Evolutionary conservation across 2,888 invertebrate species (phyloP), one percentile per base, ranked within the genome.

Genomic region (Vannuccia rotundouncinata): DNA sequence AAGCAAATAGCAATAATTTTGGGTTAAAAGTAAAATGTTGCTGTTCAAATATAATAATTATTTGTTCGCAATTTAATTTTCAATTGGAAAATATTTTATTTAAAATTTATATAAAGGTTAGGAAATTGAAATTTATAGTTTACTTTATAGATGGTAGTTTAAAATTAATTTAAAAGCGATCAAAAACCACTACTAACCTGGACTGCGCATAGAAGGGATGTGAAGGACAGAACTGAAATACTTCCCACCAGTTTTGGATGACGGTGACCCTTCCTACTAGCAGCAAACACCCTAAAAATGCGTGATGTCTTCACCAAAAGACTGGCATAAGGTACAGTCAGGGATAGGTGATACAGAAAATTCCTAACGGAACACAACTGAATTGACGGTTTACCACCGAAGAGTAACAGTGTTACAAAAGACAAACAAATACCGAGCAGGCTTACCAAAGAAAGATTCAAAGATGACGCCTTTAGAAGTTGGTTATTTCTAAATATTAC

Each of bases 381-480:
- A 1, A 75, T 28, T 28, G 75, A 75, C 1, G 75, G 75, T 28
- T 28, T n/a, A 1, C 75, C 75, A 30, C 29, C 29, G 28, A 75
- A 75, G 22, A 75, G 75, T 30, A 30, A 22, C 25, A 75, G 22
- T 10, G 29, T 30, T 22, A 75, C 28, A 13, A 75, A 30, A 29
- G 29, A 28, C 1, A 75, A 5, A 22, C 27, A n/a, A 30, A 75
- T 75, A 28, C 75, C 75, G 25, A 75, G 29, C 28, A 29, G 28
- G 2, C 31, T 22, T 22, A 28, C 22, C 25, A 28, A 28, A 28
- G 29, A 29, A 22, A 75, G 28, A 22, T 27, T n/a, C 1, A 75
- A 28, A 28, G 75, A 75, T 22, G 75, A 2, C 28, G 75, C 75
- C 75, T 75, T 75, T 28, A 75, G 28, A 1, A 75, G 75, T 28